phyloP scores from a whole-genome alignment of 2,113 vertebrate genomes.

The Nothocercus julius region DNA sequence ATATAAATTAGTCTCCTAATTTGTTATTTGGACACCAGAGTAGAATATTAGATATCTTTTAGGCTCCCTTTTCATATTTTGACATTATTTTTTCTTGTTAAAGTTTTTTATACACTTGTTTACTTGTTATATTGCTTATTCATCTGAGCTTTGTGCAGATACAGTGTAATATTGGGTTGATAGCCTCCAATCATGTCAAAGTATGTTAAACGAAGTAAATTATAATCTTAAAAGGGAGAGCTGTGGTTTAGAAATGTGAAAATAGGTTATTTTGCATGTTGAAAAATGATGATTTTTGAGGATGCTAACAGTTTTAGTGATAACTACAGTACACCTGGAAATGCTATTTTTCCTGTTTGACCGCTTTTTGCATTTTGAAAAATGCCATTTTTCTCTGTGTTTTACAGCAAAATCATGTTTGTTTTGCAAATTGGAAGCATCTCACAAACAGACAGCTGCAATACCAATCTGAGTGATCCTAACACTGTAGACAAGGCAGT shows the following conservation, averaged over 20 bases:
- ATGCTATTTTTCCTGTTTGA: neutral
- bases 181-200: neutral
- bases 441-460: conserved; percentile 96
- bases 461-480: conserved; percentile 89
- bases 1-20: neutral
- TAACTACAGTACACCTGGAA: neutral
- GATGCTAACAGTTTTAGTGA: neutral
- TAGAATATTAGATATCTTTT: neutral
- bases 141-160: neutral
- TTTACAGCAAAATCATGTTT: conserved; percentile 98
- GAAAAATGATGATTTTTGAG: neutral
- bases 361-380: neutral
- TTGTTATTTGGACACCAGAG: neutral
- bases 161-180: neutral
- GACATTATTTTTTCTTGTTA: neutral
- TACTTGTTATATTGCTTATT: neutral
- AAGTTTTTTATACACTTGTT: neutral
- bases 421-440: conserved; percentile 97
- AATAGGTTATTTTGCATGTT: neutral
- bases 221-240: neutral
- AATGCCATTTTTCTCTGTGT: conserved; percentile 25
- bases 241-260: neutral
- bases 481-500: conserved; percentile 93
- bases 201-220: neutral
- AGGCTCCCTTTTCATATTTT: neutral